Percentiles rank a stretch among this genome's conserved stretches.
phyloP scores from a whole-genome alignment of 1,140 invertebrate genomes.

The Drosophila setifemur region DNA sequence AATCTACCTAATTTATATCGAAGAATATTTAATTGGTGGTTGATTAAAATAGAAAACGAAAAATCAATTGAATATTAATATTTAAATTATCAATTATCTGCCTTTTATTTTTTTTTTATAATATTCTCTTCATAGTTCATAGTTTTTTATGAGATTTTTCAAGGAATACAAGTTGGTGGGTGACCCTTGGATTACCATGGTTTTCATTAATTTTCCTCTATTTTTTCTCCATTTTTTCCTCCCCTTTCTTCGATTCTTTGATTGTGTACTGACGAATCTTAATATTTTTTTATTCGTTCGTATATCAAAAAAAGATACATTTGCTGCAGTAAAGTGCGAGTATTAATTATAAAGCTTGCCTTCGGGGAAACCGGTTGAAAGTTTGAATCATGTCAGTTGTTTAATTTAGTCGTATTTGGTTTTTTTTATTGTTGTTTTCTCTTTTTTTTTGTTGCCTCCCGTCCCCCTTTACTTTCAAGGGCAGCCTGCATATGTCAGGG shows the following conservation, averaged over 20 bases:
- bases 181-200: conserved; percentile 11
- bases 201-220: neutral
- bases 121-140: neutral
- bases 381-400: neutral
- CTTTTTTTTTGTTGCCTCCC: neutral
- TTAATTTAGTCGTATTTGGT: neutral
- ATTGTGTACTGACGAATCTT: conserved; percentile 3
- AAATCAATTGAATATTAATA: too few relatives aligned
- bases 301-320: conserved; percentile 62
- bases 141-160: conserved; percentile 52
- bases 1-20: too few relatives aligned
- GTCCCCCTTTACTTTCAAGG: conserved; percentile 20
- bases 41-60: too few relatives aligned
- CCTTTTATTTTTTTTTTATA: neutral
- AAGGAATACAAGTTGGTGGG: conserved; percentile 15
- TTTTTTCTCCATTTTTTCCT: neutral
- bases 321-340: conserved; percentile 40
- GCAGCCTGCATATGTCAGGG: neutral
- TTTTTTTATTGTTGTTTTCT: neutral
- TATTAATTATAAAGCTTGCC: conserved; percentile 59
- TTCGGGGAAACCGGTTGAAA: neutral
- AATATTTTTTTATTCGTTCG: too few relatives aligned
- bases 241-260: neutral
- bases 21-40: too few relatives aligned
- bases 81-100: neutral